Evolutionary conservation across 30 jellyfish, hydroid and myxozoan genomes (phyloP).

Genomic region (Aurelia coerulea): DNA sequence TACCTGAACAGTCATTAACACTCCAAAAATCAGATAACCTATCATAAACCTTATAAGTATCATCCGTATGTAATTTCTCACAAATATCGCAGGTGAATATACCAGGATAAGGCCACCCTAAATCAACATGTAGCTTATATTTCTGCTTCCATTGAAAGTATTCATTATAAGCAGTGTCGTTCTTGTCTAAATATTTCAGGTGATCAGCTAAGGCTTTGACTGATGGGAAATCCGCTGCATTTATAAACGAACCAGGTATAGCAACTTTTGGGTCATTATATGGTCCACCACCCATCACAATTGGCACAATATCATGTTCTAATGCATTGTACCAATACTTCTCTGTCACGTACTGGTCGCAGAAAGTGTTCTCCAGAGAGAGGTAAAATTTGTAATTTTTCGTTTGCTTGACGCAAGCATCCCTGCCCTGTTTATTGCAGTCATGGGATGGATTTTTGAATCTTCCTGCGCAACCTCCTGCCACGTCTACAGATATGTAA

Average conservation of each 20-base stretch:
- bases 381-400: constrained; percentile 52
- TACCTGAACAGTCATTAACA: constrained; percentile 27
- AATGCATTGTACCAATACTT: constrained; percentile 66
- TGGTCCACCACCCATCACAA: constrained; percentile 82
- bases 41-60: not conserved
- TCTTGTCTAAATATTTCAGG: constrained; percentile 49
- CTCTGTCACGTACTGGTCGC: constrained; percentile 72
- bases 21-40: constrained; percentile 51
- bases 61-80: constrained; percentile 28
- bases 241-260: constrained; percentile 73
- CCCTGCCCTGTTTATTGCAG: constrained; percentile 26
- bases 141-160: constrained; percentile 60
- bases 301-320: constrained; percentile 50
- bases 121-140: constrained; percentile 15
- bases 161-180: constrained; percentile 72
- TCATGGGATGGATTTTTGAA: constrained; percentile 4
- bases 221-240: constrained; percentile 50
- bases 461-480: constrained; percentile 55
- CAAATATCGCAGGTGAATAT: constrained; percentile 56
- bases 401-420: constrained; percentile 28
- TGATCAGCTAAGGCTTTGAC: constrained; percentile 56
- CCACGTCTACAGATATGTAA: constrained; percentile 40
- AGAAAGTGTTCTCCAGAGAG: constrained; percentile 65
- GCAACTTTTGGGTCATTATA: constrained; percentile 65
- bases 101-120: constrained; percentile 66